Base-by-base conservation (phyloP, 2,113 vertebrate genomes). In the Pollimyrus isidori region DNA sequence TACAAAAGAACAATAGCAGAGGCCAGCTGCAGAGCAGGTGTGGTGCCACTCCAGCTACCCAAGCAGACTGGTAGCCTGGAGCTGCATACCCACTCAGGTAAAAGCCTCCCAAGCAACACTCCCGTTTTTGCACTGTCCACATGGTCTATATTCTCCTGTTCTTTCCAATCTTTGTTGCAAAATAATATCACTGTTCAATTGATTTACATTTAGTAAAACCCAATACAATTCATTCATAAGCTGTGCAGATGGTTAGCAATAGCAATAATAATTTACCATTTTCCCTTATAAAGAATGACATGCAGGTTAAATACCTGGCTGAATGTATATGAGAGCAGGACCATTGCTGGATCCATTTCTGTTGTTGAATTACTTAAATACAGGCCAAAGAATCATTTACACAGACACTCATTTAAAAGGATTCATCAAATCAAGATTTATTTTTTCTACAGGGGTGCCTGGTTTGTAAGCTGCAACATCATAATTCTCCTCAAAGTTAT, bases 381-480 rank as follows among this genome's bases (percentile, higher is more conserved):
- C 10, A 49, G 21, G 21, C 15, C 23, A 35, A 49, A n/a, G 19
- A 86, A 6, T 52, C 49, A 86, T 30, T 35, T 53, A 86, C 48
- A 52, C 85, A 87, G n/a, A 87, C 26, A 9, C 26, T 30, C 85
- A 56, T 35, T 53, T 53, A 91, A 93, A 95, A 94, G 90, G 92
- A 93, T 92, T 94, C 93, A 93, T 92, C 94, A 95, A 94, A 95
- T 95, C 92, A 94, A 80, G 73, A 91, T 94, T 95, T 96, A 96
- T 95, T 95, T 92, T 89, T 93, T 39, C 73, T 42, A 91, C 93
- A 94, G 91, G 93, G 93, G 92, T 94, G 92, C 95, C 92, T 94
- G 92, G 92, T 94, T 95, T 90, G 94, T 93, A 95, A 92, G 90
- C 92, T 93, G 91, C 92, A 94, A 93, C 92, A 95, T 94, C 13